Evolutionary conservation across 1,140 invertebrate species (phyloP).

Genomic region (Drosophila willistoni): DNA sequence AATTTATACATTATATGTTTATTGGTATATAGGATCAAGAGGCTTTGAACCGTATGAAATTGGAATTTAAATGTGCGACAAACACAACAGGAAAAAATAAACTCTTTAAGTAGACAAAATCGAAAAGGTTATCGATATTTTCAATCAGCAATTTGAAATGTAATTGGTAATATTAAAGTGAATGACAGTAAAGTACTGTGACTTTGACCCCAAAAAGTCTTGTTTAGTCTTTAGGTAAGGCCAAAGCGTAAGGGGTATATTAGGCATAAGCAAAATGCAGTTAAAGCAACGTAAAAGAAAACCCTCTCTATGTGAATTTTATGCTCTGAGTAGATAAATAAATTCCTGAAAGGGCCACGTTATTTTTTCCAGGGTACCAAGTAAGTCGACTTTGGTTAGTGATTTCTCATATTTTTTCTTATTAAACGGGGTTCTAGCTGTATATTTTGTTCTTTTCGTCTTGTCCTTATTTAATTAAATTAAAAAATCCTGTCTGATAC

Average conservation of each 20-base stretch:
- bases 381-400: neutral
- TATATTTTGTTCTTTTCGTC: constrained; percentile 25
- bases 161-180: constrained; percentile 1
- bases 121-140: constrained; percentile 5
- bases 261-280: neutral
- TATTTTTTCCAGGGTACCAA: constrained; percentile 2
- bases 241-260: neutral
- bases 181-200: neutral
- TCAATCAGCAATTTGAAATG: neutral
- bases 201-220: neutral
- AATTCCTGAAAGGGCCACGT: too few species aligned
- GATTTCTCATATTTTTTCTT: constrained; percentile 13
- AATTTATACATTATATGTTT: neutral
- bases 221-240: neutral
- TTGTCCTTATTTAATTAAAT: constrained; percentile 51
- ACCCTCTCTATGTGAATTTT: too few species aligned
- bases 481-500: constrained; percentile 51
- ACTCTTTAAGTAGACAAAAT: constrained; percentile 3
- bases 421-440: constrained; percentile 44
- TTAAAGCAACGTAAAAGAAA: too few species aligned
- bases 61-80: constrained; percentile 1
- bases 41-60: neutral
- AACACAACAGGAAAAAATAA: neutral
- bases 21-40: neutral
- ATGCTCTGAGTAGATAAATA: too few species aligned